A percentile compares a stretch with the other conserved stretches of the same genome.
phyloP scores from a whole-genome alignment of 35 echinoderm and acorn worm species.

The Heliocidaris tuberculata region DNA sequence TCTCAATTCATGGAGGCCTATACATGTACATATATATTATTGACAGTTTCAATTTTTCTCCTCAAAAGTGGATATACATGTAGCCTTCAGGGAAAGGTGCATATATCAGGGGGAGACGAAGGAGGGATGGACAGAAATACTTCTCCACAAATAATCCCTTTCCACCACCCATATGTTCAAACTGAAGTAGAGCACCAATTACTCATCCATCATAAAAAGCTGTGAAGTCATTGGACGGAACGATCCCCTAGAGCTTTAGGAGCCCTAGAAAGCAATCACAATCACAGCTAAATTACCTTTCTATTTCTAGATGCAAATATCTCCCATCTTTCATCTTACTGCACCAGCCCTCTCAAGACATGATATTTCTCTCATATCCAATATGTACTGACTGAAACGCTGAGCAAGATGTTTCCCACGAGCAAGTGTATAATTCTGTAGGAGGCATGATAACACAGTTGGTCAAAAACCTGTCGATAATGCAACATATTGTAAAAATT shows the following conservation, averaged over 20 bases:
- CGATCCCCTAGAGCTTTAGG: background rate
- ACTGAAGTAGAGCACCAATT: background rate
- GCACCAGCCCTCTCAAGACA: background rate
- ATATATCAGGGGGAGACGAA: background rate
- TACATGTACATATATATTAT: no score
- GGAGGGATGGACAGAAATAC: background rate
- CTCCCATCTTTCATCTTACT: constrained; percentile 1
- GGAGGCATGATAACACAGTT: background rate
- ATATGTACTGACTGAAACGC: background rate
- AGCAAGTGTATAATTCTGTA: background rate
- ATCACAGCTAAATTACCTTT: background rate
- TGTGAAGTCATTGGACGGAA: constrained; percentile 10
- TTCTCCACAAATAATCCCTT: background rate
- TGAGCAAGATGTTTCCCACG: background rate
- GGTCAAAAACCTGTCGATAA: no score
- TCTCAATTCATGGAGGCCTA: no score
- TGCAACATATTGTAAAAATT: no score
- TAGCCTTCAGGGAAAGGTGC: background rate
- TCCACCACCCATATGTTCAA: background rate
- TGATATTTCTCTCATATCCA: background rate
- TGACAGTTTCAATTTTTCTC: background rate
- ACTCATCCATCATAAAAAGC: constrained; percentile 13
- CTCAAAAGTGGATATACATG: background rate
- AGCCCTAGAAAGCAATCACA: constrained; percentile 16
- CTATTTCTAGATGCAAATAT: background rate